Conservation (phyloP, 2,797 vertebrate genomes). For the Emydoidea blandingii region DNA sequence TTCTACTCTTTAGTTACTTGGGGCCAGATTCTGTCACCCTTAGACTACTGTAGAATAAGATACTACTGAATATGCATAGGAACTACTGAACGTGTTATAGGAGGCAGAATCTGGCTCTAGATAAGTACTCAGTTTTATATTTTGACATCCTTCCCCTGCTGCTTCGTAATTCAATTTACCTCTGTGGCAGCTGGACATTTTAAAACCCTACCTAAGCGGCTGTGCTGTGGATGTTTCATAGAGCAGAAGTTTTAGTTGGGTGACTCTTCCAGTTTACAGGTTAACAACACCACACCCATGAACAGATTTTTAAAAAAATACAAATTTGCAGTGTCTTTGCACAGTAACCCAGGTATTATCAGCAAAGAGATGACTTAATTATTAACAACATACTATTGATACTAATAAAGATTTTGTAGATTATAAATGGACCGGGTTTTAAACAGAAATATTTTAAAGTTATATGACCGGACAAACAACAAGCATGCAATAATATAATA, state of each 20-base stretch:
- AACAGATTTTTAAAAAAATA: neutral
- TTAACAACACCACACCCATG: neutral
- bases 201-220: slow-evolving; percentile 61
- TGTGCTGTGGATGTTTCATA: slow-evolving; percentile 15
- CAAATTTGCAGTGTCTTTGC: slow-evolving; percentile 23
- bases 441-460: slow-evolving; percentile 19
- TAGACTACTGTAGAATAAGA: slow-evolving; percentile 13
- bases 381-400: slow-evolving; percentile 4
- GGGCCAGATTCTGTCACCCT: slow-evolving; percentile 31
- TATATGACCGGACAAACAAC: neutral
- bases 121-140: neutral
- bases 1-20: slow-evolving; percentile 48
- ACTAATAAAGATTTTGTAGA: slow-evolving; percentile 2
- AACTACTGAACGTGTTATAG: slow-evolving; percentile 16
- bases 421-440: neutral
- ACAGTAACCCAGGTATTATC: slow-evolving; percentile 19
- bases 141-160: slow-evolving; percentile 18
- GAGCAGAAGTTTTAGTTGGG: neutral
- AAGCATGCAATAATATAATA: slow-evolving; percentile 25
- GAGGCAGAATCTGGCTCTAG: slow-evolving; percentile 22
- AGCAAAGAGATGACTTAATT: neutral
- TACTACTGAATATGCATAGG: slow-evolving; percentile 7
- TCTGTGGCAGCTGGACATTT: slow-evolving; percentile 65
- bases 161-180: slow-evolving; percentile 52
- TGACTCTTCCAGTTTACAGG: slow-evolving; percentile 12